Conservation (phyloP, 2,113 vertebrate genomes). For the pig (Sus scrofa) region DNA sequence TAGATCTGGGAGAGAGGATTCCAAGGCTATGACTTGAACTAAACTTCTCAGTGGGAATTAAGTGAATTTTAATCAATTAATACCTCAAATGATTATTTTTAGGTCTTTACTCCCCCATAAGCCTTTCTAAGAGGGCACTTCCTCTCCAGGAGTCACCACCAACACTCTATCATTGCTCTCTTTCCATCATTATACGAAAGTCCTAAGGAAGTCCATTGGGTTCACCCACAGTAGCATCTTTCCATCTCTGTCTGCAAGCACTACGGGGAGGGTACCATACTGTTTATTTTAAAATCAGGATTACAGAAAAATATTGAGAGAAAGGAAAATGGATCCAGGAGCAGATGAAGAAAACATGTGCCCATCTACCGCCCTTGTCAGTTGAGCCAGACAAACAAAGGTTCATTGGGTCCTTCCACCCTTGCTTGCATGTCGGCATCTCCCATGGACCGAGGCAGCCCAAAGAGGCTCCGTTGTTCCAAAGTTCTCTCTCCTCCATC, state of each 20-base stretch:
- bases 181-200: conserved; percentile 25
- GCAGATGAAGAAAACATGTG: neutral
- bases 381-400: neutral
- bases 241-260: neutral
- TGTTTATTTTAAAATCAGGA: conserved; percentile 45
- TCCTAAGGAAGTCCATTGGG: conserved; percentile 14
- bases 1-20: neutral
- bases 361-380: neutral
- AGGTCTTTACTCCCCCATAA: neutral
- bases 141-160: neutral
- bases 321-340: neutral
- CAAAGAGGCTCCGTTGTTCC: neutral
- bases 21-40: neutral
- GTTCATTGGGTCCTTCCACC: neutral
- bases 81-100: neutral
- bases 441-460: rapidly evolving
- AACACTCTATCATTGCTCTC: neutral
- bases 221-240: conserved; percentile 14
- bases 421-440: too few species aligned
- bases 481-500: neutral
- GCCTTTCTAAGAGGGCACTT: neutral
- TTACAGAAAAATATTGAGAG: neutral
- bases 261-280: neutral
- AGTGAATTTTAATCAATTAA: neutral
- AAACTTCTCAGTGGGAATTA: neutral